phyloP scores from a whole-genome alignment of 35 echinoderm and acorn worm genomes.

The Apostichopus parvimensis region DNA sequence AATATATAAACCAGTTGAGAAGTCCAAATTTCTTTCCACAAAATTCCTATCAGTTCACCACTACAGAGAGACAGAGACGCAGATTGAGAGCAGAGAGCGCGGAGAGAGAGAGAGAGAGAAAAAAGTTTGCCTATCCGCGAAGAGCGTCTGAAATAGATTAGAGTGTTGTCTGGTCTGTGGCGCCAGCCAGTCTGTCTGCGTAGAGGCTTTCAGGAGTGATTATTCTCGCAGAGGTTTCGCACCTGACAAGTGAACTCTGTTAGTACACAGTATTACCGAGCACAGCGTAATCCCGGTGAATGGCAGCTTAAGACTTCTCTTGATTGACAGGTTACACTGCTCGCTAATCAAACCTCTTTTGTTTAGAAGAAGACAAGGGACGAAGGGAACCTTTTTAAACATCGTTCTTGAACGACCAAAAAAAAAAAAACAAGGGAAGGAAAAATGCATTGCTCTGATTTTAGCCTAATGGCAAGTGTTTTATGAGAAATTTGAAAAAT shows the following conservation, averaged over 20 bases:
- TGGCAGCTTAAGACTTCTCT: constrained; percentile 17
- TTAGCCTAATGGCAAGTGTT: no score
- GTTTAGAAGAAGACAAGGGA: neutral
- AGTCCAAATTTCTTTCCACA: neutral
- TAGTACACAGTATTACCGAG: constrained; percentile 18
- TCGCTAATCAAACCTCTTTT: constrained; percentile 47
- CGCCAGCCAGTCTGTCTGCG: constrained; percentile 52
- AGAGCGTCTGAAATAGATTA: constrained; percentile 39
- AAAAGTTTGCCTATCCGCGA: constrained; percentile 34
- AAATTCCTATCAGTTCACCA: neutral
- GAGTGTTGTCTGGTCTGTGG: constrained; percentile 38
- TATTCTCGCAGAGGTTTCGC: constrained; percentile 26
- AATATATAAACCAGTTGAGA: no score
- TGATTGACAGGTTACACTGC: constrained; percentile 24
- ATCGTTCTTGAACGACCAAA: no score
- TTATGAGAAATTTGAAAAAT: no score
- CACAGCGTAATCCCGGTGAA: constrained; percentile 23
- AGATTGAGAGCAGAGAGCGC: neutral
- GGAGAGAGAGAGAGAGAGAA: neutral
- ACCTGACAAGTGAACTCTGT: constrained; percentile 33
- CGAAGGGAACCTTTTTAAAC: neutral
- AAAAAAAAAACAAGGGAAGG: no score
- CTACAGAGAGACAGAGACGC: neutral
- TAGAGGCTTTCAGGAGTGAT: constrained; percentile 44
- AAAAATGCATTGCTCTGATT: no score